phyloP scores from a whole-genome alignment of 2,113 vertebrate species.

The Ranitomeya imitator region DNA sequence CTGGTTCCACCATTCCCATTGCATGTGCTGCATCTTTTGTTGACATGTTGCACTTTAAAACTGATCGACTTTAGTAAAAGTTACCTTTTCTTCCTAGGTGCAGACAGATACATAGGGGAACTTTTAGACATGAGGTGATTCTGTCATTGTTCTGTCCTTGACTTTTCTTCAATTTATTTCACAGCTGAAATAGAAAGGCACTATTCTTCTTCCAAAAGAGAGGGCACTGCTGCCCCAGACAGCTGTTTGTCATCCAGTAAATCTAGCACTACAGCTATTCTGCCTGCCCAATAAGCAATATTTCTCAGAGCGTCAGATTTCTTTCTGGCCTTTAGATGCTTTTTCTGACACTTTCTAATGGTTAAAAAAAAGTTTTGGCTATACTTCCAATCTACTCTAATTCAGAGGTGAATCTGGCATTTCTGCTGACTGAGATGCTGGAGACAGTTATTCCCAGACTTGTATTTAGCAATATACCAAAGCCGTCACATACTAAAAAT shows the following conservation, averaged over 20 bases:
- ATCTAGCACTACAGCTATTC: constrained; percentile 15
- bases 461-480: neutral
- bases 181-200: constrained; percentile 32
- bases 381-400: neutral
- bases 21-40: neutral
- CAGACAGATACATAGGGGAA: neutral
- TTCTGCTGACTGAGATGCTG: neutral
- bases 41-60: neutral
- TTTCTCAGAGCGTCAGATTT: constrained; percentile 16
- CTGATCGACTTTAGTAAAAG: neutral
- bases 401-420: neutral
- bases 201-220: constrained; percentile 35
- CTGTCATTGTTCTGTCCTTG: constrained; percentile 22
- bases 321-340: neutral
- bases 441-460: neutral
- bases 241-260: constrained; percentile 45
- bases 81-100: neutral
- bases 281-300: constrained; percentile 27
- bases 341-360: constrained; percentile 18
- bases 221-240: neutral
- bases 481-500: neutral
- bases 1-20: too few species aligned
- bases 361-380: constrained; percentile 15
- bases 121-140: neutral
- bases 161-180: constrained; percentile 44